These are phyloP conservation scores for Diceros bicornis DNA, from an alignment of 2,797 vertebrate genomes.

Conservation along the genomic window DNA sequence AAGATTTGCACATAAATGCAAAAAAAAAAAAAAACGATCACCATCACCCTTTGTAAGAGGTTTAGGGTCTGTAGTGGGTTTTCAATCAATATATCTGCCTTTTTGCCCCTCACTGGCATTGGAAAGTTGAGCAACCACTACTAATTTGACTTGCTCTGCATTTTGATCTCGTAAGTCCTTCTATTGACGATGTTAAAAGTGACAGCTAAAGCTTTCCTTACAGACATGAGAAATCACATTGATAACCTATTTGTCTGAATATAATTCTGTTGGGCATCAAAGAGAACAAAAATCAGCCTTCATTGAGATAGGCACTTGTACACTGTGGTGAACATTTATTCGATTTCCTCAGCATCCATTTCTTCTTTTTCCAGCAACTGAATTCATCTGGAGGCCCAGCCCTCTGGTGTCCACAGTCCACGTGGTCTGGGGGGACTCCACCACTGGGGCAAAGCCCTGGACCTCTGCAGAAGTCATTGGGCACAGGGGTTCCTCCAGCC, in stretches of 20 bases:
- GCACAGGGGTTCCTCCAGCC: background rate
- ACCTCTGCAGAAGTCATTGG: background rate
- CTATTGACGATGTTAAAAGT: background rate
- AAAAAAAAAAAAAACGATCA: background rate
- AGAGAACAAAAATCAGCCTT: background rate
- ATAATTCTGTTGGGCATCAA: background rate
- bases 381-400: background rate
- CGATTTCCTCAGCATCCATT: background rate
- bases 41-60: background rate
- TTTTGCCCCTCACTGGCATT: background rate
- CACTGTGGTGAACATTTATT: background rate
- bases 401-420: background rate
- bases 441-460: background rate
- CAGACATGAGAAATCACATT: background rate
- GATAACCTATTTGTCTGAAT: background rate
- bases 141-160: background rate
- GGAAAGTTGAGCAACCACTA: background rate
- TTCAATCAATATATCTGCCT: conserved; percentile 12
- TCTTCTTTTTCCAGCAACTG: background rate
- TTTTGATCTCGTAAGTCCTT: background rate
- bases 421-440: background rate
- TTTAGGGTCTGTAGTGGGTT: background rate
- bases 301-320: background rate
- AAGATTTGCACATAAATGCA: background rate
- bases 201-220: background rate